Evolutionary conservation across 1,140 invertebrate genomes (phyloP).

Genomic region (Gonatopus flavifemur): DNA sequence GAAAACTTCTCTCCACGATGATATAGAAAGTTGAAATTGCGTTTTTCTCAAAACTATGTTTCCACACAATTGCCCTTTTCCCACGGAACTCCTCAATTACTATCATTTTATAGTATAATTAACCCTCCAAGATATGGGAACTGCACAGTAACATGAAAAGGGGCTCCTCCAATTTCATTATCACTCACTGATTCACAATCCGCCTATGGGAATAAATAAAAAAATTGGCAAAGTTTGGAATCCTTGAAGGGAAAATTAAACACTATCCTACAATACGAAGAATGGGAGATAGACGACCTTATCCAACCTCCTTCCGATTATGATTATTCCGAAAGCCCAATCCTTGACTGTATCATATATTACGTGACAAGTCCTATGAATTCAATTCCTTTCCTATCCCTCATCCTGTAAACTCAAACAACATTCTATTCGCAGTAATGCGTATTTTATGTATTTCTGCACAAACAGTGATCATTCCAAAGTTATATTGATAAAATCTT

Average conservation of each 20-base stretch:
- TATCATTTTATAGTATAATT: conserved; percentile 22
- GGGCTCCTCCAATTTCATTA: neutral
- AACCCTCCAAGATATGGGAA: conserved; percentile 25
- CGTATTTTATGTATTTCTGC: too few relatives aligned
- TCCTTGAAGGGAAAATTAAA: conserved; percentile 16
- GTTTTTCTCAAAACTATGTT: too few relatives aligned
- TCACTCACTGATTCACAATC: conserved; percentile 13
- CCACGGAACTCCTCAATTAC: too few relatives aligned
- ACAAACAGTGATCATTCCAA: too few relatives aligned
- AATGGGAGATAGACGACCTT: conserved; percentile 25
- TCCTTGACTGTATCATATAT: conserved; percentile 25
- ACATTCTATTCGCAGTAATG: too few relatives aligned
- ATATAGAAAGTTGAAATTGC: too few relatives aligned
- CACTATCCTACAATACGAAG: conserved; percentile 2
- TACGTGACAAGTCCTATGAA: conserved; percentile 30
- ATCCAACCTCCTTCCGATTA: conserved; percentile 10
- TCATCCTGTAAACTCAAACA: too few relatives aligned
- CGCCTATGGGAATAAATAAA: neutral
- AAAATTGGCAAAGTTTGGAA: conserved; percentile 2
- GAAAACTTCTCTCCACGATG: too few relatives aligned
- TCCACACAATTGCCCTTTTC: too few relatives aligned
- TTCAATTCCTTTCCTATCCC: too few relatives aligned
- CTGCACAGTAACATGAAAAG: conserved; percentile 13
- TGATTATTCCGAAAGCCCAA: conserved; percentile 10
- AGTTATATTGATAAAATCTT: too few relatives aligned